Evolutionary conservation across 35 echinoderm and acorn worm genomes (phyloP), one percentile per base, ranked within the genome.

Genomic region (Lytechinus pictus): DNA sequence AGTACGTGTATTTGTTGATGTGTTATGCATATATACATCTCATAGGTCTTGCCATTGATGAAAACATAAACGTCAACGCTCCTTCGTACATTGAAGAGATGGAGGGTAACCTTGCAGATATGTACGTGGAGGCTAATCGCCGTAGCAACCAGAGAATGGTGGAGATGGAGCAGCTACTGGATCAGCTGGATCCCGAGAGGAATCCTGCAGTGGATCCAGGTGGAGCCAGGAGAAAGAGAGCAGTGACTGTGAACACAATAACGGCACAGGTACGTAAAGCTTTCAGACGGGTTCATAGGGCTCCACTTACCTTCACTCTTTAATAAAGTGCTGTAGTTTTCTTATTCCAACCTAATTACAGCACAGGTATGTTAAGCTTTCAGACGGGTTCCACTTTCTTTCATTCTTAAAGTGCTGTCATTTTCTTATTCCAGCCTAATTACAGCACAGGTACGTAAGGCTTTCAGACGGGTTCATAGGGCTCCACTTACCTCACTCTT

Each of bases 81-180:
- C 53, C 92, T 19, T 27, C 54, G 27, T 93, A 16, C 28, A 9
- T 33, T 55, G 13, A 27, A 9, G 92, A 93, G 92, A 33, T 93
- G 53, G 92, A 93, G 54, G 55, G 29, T 11, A 93, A 93, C 92
- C 11, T 93, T 11, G 92, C 92, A 0, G 57, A 19, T 53, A 93
- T 93, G 92, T 93, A 93, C 92, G 92, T 28, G 9, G 92, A 93
- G 92, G 92, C 92, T 27, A 57, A 93, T 27, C 52, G 54, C 29
- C 52, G 92, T 27, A 93, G 55, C 92, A 93, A 33, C 54, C 92
- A 93, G 54, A 33, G 92, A 19, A 27, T 53, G 92, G 54, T 54
- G 92, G 92, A 93, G 92, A 53, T 93, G 2, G 92, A 93, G 92
- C 10, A 55, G 92, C 92, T 93, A 6, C 11, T 93, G 53, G 53